Base-by-base conservation (phyloP, 2,113 vertebrate species). In the Phyllostomus hastatus region DNA sequence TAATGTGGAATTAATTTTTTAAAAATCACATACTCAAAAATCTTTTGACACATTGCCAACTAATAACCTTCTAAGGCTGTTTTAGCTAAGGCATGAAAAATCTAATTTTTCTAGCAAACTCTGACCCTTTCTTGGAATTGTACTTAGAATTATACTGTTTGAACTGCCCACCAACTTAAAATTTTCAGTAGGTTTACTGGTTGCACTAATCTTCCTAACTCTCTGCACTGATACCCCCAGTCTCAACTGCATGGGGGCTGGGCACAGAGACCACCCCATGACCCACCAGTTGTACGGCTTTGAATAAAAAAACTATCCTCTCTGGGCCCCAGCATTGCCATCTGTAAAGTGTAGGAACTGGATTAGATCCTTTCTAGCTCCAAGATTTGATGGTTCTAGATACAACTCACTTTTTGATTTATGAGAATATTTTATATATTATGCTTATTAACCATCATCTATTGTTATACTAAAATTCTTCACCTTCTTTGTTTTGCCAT, bases 401-500 rank as follows among this genome's bases (percentile, higher is more conserved):
- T 10, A 91, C 16, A 89, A 41, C 19, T 17, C n/a, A 75, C 72
- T 33, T 43, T 78, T 1, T 61, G 19, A 16, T 82, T 70, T 86
- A 64, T 31, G 57, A 81, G 20, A 52, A 43, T 57, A 57, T 54
- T 46, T 84, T n/a, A 69, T 38, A 72, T 12, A 20, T 59, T 67
- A 75, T 75, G 57, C 33, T 88, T 88, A 48, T 33, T 88, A 90
- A 59, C 70, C 38, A 90, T 8, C 10, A 72, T 17, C 26, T 46
- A 38, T 43, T 73, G 41, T 28, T 73, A 28, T 28, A 43, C 41
- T 46, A 88, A 76, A 61, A 90, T 90, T 38, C 20, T 38, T 48
- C 10, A 48, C 31, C 66, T 86, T 59, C 54, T 80, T 19, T 79
- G 90, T 78, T 89, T 90, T 15, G 54, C n/a, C 54, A 67, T 24